phyloP scores from a whole-genome alignment of 2,888 invertebrate genomes.

The Aradus depressus region DNA sequence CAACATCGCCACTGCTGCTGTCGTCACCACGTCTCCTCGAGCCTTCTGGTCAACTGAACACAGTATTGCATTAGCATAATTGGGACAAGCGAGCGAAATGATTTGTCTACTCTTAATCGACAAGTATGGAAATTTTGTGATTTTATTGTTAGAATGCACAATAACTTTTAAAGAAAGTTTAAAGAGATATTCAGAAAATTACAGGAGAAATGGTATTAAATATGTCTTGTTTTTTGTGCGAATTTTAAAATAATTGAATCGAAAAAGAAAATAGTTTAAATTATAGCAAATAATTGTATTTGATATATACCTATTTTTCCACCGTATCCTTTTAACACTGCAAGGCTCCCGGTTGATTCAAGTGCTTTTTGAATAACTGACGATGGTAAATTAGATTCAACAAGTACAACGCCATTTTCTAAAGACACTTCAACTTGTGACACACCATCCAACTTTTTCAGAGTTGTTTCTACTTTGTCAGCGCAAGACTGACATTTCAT shows the following conservation, averaged over 20 bases:
- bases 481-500: constrained; percentile 48
- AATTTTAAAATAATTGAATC: too few species aligned
- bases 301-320: constrained; percentile 38
- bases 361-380: constrained; percentile 43
- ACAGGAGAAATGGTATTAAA: too few species aligned
- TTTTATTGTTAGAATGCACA: too few species aligned
- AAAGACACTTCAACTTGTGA: constrained; percentile 44
- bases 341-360: constrained; percentile 54
- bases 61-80: too few species aligned
- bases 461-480: constrained; percentile 39
- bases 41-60: constrained; percentile 25
- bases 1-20: constrained; percentile 60
- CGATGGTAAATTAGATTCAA: constrained; percentile 54
- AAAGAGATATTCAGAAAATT: too few species aligned
- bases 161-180: too few species aligned
- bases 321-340: constrained; percentile 70
- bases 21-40: constrained; percentile 1
- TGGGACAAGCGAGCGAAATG: too few species aligned
- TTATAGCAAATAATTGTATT: neutral
- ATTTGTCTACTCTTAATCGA: too few species aligned
- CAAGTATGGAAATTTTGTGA: too few species aligned
- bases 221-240: too few species aligned
- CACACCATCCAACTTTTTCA: constrained; percentile 41
- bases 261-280: neutral
- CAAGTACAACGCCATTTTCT: constrained; percentile 53